Conservation (phyloP, 2,888 invertebrate species). For the Drosophila colorata region DNA sequence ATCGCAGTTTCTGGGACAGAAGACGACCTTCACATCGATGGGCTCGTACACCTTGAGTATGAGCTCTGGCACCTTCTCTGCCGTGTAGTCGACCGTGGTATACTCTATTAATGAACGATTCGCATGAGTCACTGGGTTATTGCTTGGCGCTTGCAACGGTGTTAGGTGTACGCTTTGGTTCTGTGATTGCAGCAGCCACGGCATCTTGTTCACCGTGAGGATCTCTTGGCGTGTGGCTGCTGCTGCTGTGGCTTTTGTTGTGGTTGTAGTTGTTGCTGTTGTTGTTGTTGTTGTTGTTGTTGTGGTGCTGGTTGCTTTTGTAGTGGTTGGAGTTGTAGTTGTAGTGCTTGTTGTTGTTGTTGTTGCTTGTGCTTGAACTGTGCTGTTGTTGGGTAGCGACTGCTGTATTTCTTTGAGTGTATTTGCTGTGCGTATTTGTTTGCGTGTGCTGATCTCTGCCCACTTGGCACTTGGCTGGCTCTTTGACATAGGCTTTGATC, state of each 20-base stretch:
- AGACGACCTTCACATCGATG: slow-evolving; percentile 77
- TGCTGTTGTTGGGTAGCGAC: slow-evolving; percentile 9
- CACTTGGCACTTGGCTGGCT: slow-evolving; percentile 1
- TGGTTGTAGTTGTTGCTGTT: slow-evolving; percentile 16
- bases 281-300: slow-evolving; percentile 9
- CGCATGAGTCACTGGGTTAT: slow-evolving; percentile 72
- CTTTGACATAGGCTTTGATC: slow-evolving; percentile 36
- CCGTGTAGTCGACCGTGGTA: slow-evolving; percentile 25
- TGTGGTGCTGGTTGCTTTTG: slow-evolving; percentile 14
- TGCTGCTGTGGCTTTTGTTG: slow-evolving; percentile 11
- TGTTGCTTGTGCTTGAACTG: slow-evolving; percentile 5
- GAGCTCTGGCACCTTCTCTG: slow-evolving; percentile 72
- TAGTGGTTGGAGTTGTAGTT: slow-evolving; percentile 18
- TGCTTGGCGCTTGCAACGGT: slow-evolving; percentile 40
- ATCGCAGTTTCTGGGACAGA: slow-evolving; percentile 74
- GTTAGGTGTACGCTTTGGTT: slow-evolving; percentile 58
- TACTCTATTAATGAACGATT: slow-evolving; percentile 59
- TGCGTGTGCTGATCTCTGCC: slow-evolving; percentile 5
- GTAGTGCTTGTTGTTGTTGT: slow-evolving; percentile 13
- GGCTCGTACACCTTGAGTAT: slow-evolving; percentile 75
- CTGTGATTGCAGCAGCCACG: slow-evolving; percentile 59
- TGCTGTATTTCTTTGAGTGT: slow-evolving; percentile 19
- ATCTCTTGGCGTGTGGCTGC: slow-evolving; percentile 41
- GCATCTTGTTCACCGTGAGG: slow-evolving; percentile 55
- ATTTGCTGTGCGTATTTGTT: slow-evolving; percentile 12